Evolutionary conservation across 92 coral and sea anemone species (phyloP).

Genomic region (Micromussa lordhowensis): DNA sequence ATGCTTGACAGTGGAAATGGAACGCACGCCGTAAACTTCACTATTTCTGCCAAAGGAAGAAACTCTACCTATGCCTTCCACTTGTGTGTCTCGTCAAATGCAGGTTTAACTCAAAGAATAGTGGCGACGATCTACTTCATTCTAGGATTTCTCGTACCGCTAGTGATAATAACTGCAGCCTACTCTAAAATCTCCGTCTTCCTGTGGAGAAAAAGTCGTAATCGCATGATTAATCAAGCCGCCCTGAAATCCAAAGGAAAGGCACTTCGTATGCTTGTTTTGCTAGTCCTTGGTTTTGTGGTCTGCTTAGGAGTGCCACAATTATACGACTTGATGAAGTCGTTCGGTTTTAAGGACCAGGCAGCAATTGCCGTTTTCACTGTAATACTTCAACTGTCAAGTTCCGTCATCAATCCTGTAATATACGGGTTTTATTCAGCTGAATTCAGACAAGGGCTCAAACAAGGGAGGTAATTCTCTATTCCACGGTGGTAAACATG

Average conservation of each 20-base stretch:
- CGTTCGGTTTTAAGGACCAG: neutral
- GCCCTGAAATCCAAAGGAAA: conserved; percentile 24
- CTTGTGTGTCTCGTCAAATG: neutral
- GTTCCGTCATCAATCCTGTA: conserved; percentile 18
- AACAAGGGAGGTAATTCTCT: neutral
- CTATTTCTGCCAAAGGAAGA: neutral
- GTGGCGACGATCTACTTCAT: neutral
- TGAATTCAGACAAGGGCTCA: conserved; percentile 30
- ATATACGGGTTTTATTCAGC: conserved; percentile 25
- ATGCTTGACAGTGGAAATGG: neutral
- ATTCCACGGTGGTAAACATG: neutral
- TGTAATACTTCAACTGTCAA: neutral
- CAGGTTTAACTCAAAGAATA: neutral
- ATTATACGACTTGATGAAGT: neutral
- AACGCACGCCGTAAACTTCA: neutral
- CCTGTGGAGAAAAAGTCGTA: conserved; percentile 40
- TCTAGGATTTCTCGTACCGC: conserved; percentile 21
- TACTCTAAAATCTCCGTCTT: conserved; percentile 16
- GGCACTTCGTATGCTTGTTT: conserved; percentile 28
- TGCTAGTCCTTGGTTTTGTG: conserved; percentile 26
- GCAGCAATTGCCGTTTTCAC: neutral
- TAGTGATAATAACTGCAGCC: neutral
- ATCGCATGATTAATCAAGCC: conserved; percentile 14
- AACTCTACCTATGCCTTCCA: neutral
- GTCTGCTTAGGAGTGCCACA: conserved; percentile 10